Evolutionary conservation across 2,888 invertebrate genomes (phyloP).

Genomic region (Smittia sp.): DNA sequence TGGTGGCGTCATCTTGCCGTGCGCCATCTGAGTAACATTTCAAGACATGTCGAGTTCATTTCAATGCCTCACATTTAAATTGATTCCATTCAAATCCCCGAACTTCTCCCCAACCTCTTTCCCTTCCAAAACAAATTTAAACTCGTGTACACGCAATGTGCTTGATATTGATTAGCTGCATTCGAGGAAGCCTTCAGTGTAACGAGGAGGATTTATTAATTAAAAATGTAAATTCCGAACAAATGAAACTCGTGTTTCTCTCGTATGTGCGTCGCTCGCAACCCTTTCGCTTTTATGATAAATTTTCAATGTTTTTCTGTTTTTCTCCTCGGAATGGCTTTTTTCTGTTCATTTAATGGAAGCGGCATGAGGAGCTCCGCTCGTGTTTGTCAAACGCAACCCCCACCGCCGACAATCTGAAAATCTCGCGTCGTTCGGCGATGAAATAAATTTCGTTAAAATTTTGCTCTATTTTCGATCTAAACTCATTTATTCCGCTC

Average conservation of each 20-base stretch:
- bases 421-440: background rate
- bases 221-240: constrained; percentile 34
- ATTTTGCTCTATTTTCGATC: background rate
- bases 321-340: background rate
- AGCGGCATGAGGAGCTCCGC: background rate
- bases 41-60: too few species aligned
- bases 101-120: background rate
- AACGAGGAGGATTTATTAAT: constrained; percentile 27
- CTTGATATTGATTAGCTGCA: constrained; percentile 27
- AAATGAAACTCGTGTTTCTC: constrained; percentile 18
- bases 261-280: constrained; percentile 3
- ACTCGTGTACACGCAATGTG: constrained; percentile 8
- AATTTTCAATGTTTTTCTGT: background rate
- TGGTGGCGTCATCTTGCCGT: too few species aligned
- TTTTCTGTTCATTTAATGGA: constrained; percentile 3
- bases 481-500: background rate
- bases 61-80: too few species aligned
- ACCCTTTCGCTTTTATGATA: constrained; percentile 12
- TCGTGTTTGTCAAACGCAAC: background rate
- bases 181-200: background rate
- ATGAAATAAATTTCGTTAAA: background rate
- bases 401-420: background rate
- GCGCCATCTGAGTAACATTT: too few species aligned
- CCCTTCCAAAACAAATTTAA: background rate
- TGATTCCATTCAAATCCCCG: too few species aligned